Evolutionary conservation across 2,888 invertebrate genomes (phyloP).

Genomic region (Caenorhabditis sulstoni): DNA sequence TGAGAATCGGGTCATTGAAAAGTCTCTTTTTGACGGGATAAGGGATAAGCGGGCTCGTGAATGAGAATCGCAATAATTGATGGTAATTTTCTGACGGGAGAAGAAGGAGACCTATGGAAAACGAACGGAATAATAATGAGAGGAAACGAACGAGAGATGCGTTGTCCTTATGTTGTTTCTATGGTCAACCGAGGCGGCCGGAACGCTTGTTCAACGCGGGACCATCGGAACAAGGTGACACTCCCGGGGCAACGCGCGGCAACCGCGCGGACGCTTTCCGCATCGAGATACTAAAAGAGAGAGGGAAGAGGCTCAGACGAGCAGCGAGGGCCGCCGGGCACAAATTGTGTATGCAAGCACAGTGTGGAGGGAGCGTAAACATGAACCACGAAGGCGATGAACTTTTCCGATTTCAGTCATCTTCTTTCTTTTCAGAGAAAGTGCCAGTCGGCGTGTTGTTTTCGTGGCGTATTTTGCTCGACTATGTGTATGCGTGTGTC

Average conservation of each 20-base stretch:
- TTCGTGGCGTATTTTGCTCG: background rate
- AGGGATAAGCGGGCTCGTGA: background rate
- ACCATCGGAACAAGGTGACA: conserved; percentile 40
- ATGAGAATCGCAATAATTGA: background rate
- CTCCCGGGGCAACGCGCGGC: conserved; percentile 15
- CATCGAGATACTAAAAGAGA: background rate
- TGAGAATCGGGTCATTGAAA: background rate
- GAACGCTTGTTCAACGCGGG: background rate
- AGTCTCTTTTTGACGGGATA: background rate
- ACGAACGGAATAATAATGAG: conserved; percentile 7
- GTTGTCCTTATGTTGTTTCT: conserved; percentile 23
- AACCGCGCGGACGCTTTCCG: conserved; percentile 21
- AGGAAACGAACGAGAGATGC: background rate
- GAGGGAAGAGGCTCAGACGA: conserved; percentile 3
- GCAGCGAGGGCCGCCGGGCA: background rate
- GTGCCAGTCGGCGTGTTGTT: conserved; percentile 4
- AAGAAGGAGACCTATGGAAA: background rate
- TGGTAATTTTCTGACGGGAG: conserved; percentile 3
- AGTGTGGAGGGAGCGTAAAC: background rate
- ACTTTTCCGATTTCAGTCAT: conserved; percentile 17
- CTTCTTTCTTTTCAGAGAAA: background rate
- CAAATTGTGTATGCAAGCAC: conserved; percentile 23
- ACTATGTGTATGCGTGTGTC: background rate
- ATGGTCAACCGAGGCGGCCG: conserved; percentile 10
- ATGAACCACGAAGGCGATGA: background rate